Conservation (phyloP, 1,140 invertebrate species). For the Portunus trituberculatus region DNA sequence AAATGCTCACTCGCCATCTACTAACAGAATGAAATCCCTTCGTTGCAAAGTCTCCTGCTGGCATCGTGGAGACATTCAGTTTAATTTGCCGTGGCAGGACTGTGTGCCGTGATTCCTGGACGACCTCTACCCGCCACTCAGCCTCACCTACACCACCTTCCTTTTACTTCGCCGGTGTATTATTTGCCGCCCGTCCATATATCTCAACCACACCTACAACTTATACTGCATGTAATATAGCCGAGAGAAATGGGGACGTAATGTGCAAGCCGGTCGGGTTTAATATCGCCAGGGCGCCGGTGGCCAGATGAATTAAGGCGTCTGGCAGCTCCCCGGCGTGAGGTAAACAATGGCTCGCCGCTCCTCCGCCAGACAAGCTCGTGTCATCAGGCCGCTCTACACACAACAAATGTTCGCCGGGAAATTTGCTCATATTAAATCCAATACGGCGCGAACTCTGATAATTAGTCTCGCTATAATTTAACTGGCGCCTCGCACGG, state of each 20-base stretch:
- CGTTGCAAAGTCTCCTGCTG: too few relatives aligned
- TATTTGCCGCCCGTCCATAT: background rate
- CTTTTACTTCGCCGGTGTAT: background rate
- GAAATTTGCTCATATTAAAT: slow-evolving; percentile 24
- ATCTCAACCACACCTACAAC: background rate
- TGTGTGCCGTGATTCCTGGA: background rate
- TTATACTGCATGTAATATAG: slow-evolving; percentile 23
- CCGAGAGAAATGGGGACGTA: background rate
- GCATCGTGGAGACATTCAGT: background rate
- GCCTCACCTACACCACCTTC: background rate
- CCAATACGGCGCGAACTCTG: background rate
- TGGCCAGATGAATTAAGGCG: slow-evolving; percentile 7
- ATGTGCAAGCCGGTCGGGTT: slow-evolving; percentile 8
- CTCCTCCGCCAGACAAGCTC: background rate
- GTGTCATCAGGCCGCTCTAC: background rate
- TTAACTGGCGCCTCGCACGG: background rate
- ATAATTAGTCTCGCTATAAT: slow-evolving; percentile 23
- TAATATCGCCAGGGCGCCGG: background rate
- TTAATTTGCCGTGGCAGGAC: background rate
- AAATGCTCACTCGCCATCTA: too few relatives aligned
- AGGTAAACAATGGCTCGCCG: background rate
- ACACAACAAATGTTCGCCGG: slow-evolving; percentile 5
- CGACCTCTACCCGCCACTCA: background rate
- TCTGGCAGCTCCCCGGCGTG: background rate
- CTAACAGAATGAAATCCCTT: too few relatives aligned